A percentile compares a stretch with the other conserved stretches of the same genome.
phyloP scores from a whole-genome alignment of 1,140 invertebrate genomes.

The Stenopsyche tienmushanensis region DNA sequence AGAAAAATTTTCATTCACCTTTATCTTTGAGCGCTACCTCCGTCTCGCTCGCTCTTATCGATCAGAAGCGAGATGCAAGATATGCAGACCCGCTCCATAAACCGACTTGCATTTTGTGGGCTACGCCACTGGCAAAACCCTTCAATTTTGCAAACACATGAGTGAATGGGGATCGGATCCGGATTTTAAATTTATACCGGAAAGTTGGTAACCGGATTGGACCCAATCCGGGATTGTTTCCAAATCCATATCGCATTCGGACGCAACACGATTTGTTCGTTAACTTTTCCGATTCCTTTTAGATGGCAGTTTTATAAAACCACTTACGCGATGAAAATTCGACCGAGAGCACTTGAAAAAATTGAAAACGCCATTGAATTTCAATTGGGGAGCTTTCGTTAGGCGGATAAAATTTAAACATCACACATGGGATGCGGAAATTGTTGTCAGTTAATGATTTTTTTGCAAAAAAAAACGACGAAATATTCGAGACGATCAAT shows the following conservation, averaged over 20 bases:
- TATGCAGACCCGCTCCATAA: background rate
- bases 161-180: background rate
- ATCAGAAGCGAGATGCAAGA: background rate
- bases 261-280: too few relatives aligned
- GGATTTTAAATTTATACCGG: background rate
- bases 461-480: too few relatives aligned
- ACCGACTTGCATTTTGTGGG: background rate
- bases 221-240: background rate
- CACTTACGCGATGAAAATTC: too few relatives aligned
- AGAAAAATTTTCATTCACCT: background rate
- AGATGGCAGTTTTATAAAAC: too few relatives aligned
- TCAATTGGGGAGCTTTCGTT: too few relatives aligned
- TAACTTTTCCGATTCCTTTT: too few relatives aligned
- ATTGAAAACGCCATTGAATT: too few relatives aligned
- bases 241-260: background rate
- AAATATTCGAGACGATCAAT: too few relatives aligned
- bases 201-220: background rate
- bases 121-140: background rate
- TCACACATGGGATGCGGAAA: too few relatives aligned
- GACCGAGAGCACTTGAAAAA: too few relatives aligned
- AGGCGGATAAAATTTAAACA: too few relatives aligned
- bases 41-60: background rate
- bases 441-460: too few relatives aligned
- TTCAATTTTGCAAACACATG: slow-evolving; percentile 7
- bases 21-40: background rate